Evolutionary conservation across 2,113 vertebrate species (phyloP), one percentile per base, ranked within the genome.

Genomic region (Pluvialis apricaria): DNA sequence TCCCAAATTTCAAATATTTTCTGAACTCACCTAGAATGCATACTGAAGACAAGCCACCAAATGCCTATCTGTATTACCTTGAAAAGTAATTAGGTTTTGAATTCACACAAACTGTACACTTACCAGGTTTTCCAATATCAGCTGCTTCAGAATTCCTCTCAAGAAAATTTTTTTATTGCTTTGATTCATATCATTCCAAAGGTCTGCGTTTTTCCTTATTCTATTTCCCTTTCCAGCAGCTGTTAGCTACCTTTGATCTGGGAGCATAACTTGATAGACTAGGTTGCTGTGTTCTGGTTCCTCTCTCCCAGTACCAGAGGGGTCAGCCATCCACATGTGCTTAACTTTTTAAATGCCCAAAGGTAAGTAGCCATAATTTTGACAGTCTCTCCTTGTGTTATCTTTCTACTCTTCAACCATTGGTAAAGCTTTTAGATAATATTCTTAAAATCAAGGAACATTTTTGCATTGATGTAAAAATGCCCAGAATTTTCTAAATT

Each of bases 221-320:
- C 91, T 92, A 85, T 91, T 96, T 96, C 54, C 80, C 58, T 77
- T 89, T 89, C 86, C 86, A 96, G 52, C 92, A 97, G 94, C 91
- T 96, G 91, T 91, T 95, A 87, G 65, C 83, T 96, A 90, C 86
- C 96, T 96, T 96, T 96, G 94, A 94, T 96, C 94, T 96, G 65
- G 61, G 28, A 93, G 82, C 36, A 88, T 65, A 76, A 90, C 80
- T 91, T 94, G 80, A 80, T 75, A 94, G 52, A 91, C 65, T 91
- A 76, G 70, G 91, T 85, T 95, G 73, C 97, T 94, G 36, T 58
- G 83, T 89, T 94, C 91, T 96, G 83, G 47, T 87, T 95, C 72
- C 77, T 79, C 52, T 94, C 54, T 79, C 52, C n/a, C 57, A 49
- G 49, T 92, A 94, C 34, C 28, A 76, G 45, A 88, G 54, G 54